Percentiles rank a stretch among this genome's conserved stretches.
phyloP scores from a whole-genome alignment of 2,113 vertebrate species.

The Rhodinocichla rosea region DNA sequence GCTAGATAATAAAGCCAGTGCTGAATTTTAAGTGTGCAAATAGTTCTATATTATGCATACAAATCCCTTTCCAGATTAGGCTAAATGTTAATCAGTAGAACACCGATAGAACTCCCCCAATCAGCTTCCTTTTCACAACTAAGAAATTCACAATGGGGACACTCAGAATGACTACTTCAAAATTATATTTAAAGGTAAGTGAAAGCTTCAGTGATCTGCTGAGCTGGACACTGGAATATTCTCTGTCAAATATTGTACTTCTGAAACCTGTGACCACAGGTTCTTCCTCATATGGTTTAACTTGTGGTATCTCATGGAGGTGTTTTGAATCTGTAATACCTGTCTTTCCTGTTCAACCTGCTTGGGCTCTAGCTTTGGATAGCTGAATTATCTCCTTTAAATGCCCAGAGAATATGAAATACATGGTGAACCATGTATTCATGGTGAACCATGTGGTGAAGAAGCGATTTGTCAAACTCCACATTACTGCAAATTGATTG shows the following conservation, averaged over 20 bases:
- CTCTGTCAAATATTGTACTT: neutral
- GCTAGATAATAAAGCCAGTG: conserved; percentile 9
- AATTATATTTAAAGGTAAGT: neutral
- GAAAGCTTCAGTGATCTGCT: neutral
- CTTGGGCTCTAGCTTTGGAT: neutral
- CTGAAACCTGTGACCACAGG: neutral
- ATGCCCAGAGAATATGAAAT: neutral
- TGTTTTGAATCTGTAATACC: neutral
- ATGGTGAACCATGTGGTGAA: neutral
- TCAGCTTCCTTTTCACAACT: neutral
- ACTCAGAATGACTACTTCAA: neutral
- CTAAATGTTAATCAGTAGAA: conserved; percentile 14
- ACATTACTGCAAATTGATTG: neutral
- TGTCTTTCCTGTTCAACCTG: neutral
- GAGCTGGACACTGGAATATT: neutral
- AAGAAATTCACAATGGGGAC: conserved; percentile 11
- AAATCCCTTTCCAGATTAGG: conserved; percentile 28
- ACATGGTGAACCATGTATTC: neutral
- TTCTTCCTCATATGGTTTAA: neutral
- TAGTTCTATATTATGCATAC: conserved; percentile 20
- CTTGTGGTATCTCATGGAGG: neutral
- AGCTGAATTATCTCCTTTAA: neutral
- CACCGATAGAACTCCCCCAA: neutral
- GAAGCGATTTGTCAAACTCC: neutral
- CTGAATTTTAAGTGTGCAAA: conserved; percentile 46